These are phyloP conservation scores for Intellagama lesueurii DNA, from an alignment of 2,797 vertebrate genomes.

Conservation along the genomic window DNA sequence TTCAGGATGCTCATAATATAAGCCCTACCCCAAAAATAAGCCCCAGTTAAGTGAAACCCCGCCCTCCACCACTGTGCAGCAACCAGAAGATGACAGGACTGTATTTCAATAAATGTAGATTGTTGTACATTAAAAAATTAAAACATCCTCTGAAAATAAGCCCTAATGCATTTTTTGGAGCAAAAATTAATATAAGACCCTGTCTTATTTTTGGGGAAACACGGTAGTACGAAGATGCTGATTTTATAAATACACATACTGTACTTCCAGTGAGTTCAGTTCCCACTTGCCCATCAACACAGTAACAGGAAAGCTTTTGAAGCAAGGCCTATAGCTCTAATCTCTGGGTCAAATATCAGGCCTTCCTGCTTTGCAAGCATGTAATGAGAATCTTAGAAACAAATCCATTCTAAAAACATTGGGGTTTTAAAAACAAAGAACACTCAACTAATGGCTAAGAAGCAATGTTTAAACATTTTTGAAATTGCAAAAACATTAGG, in stretches of 20 bases:
- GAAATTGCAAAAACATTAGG: neutral
- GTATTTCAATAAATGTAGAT: no score
- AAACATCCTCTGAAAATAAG: no score
- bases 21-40: no score
- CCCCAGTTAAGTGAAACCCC: no score
- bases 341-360: slow-evolving; percentile 34
- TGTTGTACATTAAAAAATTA: no score
- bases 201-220: no score
- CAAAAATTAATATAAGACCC: no score
- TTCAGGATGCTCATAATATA: no score
- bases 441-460: neutral
- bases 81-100: no score
- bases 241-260: neutral
- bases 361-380: slow-evolving; percentile 31
- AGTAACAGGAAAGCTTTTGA: slow-evolving; percentile 6
- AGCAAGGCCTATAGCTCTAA: slow-evolving; percentile 8
- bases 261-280: neutral
- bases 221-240: neutral
- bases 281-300: neutral
- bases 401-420: neutral
- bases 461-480: neutral
- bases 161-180: no score
- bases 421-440: neutral
- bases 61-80: no score
- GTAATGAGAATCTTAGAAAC: slow-evolving; percentile 34